Base-by-base conservation (phyloP, 2,888 invertebrate species). In the Hypomecis punctinalis region DNA sequence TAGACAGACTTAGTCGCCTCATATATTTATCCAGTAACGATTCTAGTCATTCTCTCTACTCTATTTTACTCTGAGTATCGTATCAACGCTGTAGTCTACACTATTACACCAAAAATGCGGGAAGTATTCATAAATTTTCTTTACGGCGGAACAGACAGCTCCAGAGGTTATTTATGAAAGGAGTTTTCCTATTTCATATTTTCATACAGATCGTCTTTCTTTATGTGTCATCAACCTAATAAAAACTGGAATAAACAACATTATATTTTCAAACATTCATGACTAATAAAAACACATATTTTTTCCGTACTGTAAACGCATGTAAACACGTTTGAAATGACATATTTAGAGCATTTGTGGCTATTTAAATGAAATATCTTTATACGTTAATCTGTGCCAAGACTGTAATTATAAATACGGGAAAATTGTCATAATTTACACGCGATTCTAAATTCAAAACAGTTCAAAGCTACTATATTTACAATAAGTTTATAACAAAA, bases 401-500 rank as follows among this genome's bases (percentile, higher is more conserved):
- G 46, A 37, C 47, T 13, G 42, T n/a, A 42, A 54, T 43, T 46
- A 52, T 51, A 51, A 37, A 49, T 42, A 49, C 48, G 43, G n/a
- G 37, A 13, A 11, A 47, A 42, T 53, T 52, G n/a, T 40, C 37
- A 36, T 36, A 39, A 5, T 33, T 6, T 23, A 51, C 42, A 55
- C 45, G 55, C 54, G 48, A 63, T 54, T 58, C 45, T 45, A 46
- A 49, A 39, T 35, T 11, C 23, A 45, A 11, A 6, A 35, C 10
- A 11, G n/a, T 8, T 47, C 47, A 57, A 42, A 64, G 51, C 11
- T 10, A 42, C n/a, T 33, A 13, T 48, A 43, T 65, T 45, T 48
- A 47, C n/a, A 48, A 35, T 33, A 7, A 45, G 57, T 61, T 61
- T 65, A 45, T 37, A 13, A 53, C 53, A 45, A 65, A 65, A 66